Conservation (phyloP, 2,113 vertebrate genomes). For the Tupaia chinensis region DNA sequence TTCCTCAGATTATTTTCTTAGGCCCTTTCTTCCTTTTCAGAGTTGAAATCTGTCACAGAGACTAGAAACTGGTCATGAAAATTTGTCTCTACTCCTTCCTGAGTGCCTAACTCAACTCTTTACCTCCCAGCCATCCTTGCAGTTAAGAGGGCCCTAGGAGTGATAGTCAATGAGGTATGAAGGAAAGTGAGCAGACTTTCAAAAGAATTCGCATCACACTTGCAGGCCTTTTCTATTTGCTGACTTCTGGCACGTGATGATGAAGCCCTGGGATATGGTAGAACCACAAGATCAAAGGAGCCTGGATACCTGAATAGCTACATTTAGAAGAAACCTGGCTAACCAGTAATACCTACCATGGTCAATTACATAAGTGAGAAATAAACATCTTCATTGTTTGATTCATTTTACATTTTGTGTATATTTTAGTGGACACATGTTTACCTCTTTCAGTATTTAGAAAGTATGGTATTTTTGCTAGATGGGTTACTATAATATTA, state of each 20-base stretch:
- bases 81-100: background rate
- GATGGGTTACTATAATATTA: background rate
- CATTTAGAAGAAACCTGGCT: background rate
- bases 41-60: background rate
- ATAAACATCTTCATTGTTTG: background rate
- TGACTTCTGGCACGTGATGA: background rate
- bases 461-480: background rate
- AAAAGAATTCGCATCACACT: background rate
- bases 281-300: background rate
- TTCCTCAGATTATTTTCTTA: background rate
- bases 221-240: background rate
- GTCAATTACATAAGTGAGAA: background rate
- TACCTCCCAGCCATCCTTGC: too few species aligned
- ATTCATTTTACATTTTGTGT: conserved; percentile 1
- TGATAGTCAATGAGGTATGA: background rate
- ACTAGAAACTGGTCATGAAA: background rate
- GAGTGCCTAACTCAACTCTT: background rate
- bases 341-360: background rate
- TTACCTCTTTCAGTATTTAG: background rate
- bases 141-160: background rate
- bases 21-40: background rate
- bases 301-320: background rate
- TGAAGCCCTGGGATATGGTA: background rate
- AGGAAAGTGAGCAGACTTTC: background rate
- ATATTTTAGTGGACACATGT: background rate